These are phyloP conservation scores for Calypte anna DNA, from an alignment of 2,113 vertebrate genomes.

Conservation along the genomic window DNA sequence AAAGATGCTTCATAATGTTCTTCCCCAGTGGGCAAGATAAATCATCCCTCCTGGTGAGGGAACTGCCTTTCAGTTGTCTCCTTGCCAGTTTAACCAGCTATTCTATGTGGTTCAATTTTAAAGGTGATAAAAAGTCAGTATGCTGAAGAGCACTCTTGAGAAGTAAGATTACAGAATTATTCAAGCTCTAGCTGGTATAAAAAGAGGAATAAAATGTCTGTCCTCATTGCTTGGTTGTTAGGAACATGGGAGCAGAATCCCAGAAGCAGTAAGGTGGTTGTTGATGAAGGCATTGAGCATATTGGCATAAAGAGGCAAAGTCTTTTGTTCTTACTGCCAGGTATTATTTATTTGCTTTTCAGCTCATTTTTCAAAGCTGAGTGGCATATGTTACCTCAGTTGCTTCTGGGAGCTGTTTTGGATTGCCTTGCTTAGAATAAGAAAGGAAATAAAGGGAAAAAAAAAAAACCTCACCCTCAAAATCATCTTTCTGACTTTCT, in stretches of 20 bases:
- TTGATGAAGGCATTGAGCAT: neutral
- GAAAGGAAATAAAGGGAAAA: neutral
- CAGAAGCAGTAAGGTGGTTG: neutral
- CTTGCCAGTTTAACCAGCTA: conserved; percentile 1
- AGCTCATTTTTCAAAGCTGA: neutral
- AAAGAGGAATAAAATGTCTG: conserved; percentile 8
- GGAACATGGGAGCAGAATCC: neutral
- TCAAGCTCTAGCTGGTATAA: conserved; percentile 29
- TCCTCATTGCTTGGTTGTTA: conserved; percentile 4
- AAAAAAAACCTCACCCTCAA: no score
- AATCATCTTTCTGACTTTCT: neutral
- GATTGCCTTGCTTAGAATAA: neutral
- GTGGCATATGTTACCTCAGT: neutral
- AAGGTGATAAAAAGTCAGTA: conserved; percentile 55
- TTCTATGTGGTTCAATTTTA: conserved; percentile 42
- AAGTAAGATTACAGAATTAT: conserved; percentile 34
- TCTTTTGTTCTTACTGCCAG: neutral
- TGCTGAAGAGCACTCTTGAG: conserved; percentile 35
- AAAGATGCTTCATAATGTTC: conserved; percentile 24
- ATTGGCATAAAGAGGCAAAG: neutral
- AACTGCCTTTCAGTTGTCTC: conserved; percentile 23
- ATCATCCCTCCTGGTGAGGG: neutral
- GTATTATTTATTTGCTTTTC: neutral
- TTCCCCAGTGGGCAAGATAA: conserved; percentile 18
- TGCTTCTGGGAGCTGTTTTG: neutral